Conservation (phyloP, 2,888 invertebrate genomes). For the Philopedon plagiatum region DNA sequence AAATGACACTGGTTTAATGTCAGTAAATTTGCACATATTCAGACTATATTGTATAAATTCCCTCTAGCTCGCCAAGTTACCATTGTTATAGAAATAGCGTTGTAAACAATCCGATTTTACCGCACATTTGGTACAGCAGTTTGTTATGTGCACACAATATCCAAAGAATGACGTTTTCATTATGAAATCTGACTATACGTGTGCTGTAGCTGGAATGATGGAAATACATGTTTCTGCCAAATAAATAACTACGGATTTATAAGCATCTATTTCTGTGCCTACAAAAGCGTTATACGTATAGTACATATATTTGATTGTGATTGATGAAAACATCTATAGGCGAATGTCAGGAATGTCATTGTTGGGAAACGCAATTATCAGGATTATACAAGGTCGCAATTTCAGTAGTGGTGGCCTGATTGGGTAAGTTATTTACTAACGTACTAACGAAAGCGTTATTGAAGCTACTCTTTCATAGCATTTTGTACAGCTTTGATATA, state of each 20-base stretch:
- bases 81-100: constrained; percentile 30
- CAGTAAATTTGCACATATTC: constrained; percentile 6
- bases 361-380: too few species aligned
- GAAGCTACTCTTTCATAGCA: too few species aligned
- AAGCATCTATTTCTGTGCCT: too few species aligned
- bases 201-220: neutral
- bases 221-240: neutral
- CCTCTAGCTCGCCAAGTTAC: constrained; percentile 13
- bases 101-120: constrained; percentile 36
- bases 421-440: too few species aligned
- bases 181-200: constrained; percentile 14
- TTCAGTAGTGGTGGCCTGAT: too few species aligned
- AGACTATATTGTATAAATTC: constrained; percentile 16
- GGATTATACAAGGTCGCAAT: too few species aligned
- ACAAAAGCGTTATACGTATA: neutral
- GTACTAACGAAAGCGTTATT: too few species aligned
- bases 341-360: too few species aligned
- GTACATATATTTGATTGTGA: too few species aligned
- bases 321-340: too few species aligned
- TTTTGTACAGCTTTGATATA: too few species aligned
- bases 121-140: constrained; percentile 28
- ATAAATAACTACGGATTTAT: neutral
- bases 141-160: constrained; percentile 28
- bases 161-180: constrained; percentile 30
- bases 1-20: neutral